These are phyloP conservation scores for Chaetodon trifasciatus DNA, from an alignment of 2,797 vertebrate genomes.

Conservation along the genomic window DNA sequence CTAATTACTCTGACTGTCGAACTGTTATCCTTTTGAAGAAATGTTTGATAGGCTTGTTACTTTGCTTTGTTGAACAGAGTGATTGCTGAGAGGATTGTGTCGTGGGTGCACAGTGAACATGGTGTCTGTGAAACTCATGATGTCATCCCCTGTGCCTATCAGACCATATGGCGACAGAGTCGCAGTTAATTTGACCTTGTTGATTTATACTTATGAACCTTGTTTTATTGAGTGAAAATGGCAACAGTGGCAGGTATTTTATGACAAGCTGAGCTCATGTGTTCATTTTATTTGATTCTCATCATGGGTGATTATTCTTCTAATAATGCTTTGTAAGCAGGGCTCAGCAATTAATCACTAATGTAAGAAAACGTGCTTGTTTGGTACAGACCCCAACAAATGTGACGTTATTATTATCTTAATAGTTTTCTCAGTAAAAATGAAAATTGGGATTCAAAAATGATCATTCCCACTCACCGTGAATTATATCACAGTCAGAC, in stretches of 20 bases:
- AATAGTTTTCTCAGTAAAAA: too few relatives aligned
- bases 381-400: too few relatives aligned
- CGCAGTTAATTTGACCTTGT: neutral
- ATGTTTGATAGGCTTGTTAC: neutral
- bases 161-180: neutral
- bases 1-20: neutral
- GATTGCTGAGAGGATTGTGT: neutral
- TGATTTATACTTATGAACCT: neutral
- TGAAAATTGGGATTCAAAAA: too few relatives aligned
- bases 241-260: neutral
- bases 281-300: neutral
- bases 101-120: neutral
- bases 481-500: neutral
- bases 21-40: neutral
- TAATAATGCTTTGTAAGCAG: neutral
- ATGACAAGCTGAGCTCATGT: neutral
- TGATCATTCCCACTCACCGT: too few relatives aligned
- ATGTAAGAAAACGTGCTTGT: too few relatives aligned
- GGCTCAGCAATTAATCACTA: too few relatives aligned
- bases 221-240: neutral
- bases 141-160: neutral
- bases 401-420: too few relatives aligned
- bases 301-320: neutral
- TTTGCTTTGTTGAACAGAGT: neutral
- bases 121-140: constrained; percentile 13